Conservation (phyloP, 2,888 invertebrate species). For the Hoplodrina blanda region DNA sequence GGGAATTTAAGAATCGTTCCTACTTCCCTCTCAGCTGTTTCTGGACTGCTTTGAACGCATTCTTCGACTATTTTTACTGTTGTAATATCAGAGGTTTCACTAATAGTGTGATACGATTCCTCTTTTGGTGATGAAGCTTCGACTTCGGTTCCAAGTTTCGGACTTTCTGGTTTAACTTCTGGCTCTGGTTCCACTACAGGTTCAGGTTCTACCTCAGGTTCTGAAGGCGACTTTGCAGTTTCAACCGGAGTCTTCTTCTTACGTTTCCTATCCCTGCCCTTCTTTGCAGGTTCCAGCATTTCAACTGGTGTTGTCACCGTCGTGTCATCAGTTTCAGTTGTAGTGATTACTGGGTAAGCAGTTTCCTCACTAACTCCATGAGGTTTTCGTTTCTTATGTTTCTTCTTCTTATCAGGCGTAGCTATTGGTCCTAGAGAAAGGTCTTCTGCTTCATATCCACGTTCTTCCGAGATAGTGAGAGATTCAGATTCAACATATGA, state of each 20-base stretch:
- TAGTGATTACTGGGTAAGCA: constrained; percentile 80
- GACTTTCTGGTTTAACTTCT: constrained; percentile 81
- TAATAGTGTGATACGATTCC: constrained; percentile 91
- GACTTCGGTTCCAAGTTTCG: constrained; percentile 86
- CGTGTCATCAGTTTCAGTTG: constrained; percentile 83
- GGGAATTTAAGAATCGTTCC: constrained; percentile 90
- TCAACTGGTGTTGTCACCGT: constrained; percentile 76
- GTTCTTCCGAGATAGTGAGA: constrained; percentile 85
- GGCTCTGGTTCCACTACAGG: constrained; percentile 61
- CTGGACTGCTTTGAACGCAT: constrained; percentile 89
- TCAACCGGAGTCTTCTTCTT: constrained; percentile 85
- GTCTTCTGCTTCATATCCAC: constrained; percentile 94
- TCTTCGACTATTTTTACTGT: constrained; percentile 93
- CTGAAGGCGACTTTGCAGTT: constrained; percentile 62
- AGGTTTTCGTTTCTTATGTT: constrained; percentile 84
- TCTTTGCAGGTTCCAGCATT: constrained; percentile 74
- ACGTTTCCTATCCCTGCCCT: constrained; percentile 86
- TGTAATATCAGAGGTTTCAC: constrained; percentile 90
- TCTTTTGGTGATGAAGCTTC: constrained; percentile 89
- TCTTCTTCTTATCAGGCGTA: constrained; percentile 86
- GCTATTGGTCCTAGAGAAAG: constrained; percentile 85
- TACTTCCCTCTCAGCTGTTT: constrained; percentile 82
- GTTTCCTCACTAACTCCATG: constrained; percentile 83
- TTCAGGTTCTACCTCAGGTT: constrained; percentile 59
- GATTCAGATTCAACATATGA: constrained; percentile 86